Percentiles rank a stretch among this genome's conserved stretches.
Evolutionary conservation across 2,113 vertebrate genomes (phyloP).

Genomic region (Erythrocercus mccallii): DNA sequence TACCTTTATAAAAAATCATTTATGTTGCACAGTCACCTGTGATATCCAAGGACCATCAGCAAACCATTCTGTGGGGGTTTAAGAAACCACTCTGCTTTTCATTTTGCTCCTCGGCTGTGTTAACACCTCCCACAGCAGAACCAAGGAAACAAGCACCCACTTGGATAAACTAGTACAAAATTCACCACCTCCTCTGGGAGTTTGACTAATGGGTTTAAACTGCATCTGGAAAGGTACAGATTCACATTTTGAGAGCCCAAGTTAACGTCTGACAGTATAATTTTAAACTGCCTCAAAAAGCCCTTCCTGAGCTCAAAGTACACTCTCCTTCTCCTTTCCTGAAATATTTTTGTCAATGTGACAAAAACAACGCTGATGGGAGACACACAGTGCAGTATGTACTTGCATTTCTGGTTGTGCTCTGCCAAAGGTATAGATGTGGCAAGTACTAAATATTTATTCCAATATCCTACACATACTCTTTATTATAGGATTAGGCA

Average conservation of each 20-base stretch:
- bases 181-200: neutral
- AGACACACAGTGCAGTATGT: neutral
- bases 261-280: neutral
- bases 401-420: neutral
- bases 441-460: neutral
- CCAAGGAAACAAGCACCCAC: neutral
- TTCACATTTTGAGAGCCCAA: neutral
- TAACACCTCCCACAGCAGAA: constrained; percentile 24
- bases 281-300: neutral
- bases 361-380: neutral
- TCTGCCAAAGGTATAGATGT: neutral
- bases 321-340: neutral
- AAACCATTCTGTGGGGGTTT: neutral
- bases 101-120: neutral
- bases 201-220: neutral
- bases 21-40: neutral
- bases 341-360: neutral
- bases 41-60: neutral
- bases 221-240: neutral
- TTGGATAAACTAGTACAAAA: neutral
- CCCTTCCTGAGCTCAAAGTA: neutral
- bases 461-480: neutral
- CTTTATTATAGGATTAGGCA: neutral
- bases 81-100: neutral
- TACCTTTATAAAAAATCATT: neutral